Base-by-base conservation (phyloP, 2,113 vertebrate species). In the Rhineura floridana region DNA sequence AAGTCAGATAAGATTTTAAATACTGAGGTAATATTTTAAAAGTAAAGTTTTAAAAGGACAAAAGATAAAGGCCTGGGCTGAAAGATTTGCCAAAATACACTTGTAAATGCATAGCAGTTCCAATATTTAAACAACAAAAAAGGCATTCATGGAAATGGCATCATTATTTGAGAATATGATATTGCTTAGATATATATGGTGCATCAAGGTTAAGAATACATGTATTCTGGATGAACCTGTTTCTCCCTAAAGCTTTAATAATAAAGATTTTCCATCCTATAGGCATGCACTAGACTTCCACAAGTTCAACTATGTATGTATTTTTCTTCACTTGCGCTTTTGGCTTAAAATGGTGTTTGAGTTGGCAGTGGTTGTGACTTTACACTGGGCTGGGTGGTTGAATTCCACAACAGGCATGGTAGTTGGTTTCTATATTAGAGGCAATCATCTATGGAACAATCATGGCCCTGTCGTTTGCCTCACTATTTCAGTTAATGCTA, bases 1-100 rank as follows among this genome's bases (percentile, higher is more conserved):
- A 90, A 94, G 92, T 96, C 93, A 94, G 92, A 93, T 92, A 96
- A 91, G 88, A 95, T 94, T 95, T 95, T 36, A 4, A 96, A 95
- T 92, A 94, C 95, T 93, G 6, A 73, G 94, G 94, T 81, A 62
- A 92, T 85, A 77, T 87, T 77, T 59, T 81, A 87, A 87, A 91
- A 91, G 12, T 10, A 75, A 30, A 7, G 82, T 89, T 73, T 52
- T 83, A 88, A 90, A 91, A 91, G 90, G 50, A 69, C 73, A 93
- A 93, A 80, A 84, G 92, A 94, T 88, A 89, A 92, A 91, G 93
- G 88, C 30, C 39, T 0, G 0, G 91, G 89, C 94, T 94, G 91
- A 95, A 95, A 95, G 13, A 96, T 94, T 93, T 92, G 83, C 65
- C 86, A 72, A 59, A 89, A 89, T 88, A 84, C 81, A 84, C 42